A percentile compares a stretch with the other conserved stretches of the same genome.
phyloP scores from a whole-genome alignment of 2,888 invertebrate species.

The Cosmorhoe ocellata region DNA sequence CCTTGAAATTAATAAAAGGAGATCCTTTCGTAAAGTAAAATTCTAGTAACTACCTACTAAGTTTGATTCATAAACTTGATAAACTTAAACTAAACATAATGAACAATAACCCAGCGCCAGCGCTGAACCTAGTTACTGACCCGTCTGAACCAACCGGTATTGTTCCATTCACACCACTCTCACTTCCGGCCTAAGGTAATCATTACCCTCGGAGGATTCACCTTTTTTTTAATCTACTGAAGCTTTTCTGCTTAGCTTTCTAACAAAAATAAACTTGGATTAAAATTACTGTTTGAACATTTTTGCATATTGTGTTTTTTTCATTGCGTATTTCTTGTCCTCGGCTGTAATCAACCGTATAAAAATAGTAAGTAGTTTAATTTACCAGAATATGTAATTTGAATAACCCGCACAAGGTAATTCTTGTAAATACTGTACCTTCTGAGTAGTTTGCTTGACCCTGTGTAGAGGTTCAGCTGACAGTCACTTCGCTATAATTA shows the following conservation, averaged over 20 bases:
- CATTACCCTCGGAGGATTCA: slow-evolving; percentile 40
- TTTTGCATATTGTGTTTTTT: no score
- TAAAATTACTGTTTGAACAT: background rate
- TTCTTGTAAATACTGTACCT: background rate
- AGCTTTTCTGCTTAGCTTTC: background rate
- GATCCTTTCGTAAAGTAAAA: no score
- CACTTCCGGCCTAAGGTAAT: slow-evolving; percentile 63
- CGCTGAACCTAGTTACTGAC: slow-evolving; percentile 24
- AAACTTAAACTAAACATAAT: background rate
- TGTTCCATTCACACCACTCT: slow-evolving; percentile 64
- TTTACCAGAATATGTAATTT: slow-evolving; percentile 23
- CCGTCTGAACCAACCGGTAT: slow-evolving; percentile 29
- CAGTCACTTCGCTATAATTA: slow-evolving; percentile 51
- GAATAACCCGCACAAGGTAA: slow-evolving; percentile 29
- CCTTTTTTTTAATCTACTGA: slow-evolving; percentile 27
- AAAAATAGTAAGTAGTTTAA: no score
- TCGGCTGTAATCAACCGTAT: slow-evolving; percentile 24
- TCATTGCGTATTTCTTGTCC: slow-evolving; percentile 39
- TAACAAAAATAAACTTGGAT: background rate
- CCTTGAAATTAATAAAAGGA: no score
- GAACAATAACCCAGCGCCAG: slow-evolving; percentile 7
- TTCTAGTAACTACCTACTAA: no score
- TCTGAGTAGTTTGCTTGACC: slow-evolving; percentile 35
- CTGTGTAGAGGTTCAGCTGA: slow-evolving; percentile 43
- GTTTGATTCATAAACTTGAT: no score